These are phyloP conservation scores for Leucozona laternaria DNA, from an alignment of 2,888 invertebrate species.

Conservation along the genomic window DNA sequence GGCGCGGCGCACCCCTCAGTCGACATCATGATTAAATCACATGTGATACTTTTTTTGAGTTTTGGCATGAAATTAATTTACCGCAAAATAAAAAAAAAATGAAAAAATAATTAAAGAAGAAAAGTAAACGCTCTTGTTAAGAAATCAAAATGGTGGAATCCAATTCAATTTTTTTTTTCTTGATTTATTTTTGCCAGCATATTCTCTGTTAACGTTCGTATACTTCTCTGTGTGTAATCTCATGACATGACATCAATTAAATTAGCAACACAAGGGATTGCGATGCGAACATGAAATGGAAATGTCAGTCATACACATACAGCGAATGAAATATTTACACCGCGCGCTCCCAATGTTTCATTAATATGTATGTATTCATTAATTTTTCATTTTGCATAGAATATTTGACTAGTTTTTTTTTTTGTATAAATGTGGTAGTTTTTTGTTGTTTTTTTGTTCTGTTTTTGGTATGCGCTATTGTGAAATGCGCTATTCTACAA, in stretches of 20 bases:
- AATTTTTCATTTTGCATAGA: slow-evolving; percentile 3
- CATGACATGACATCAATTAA: slow-evolving; percentile 71
- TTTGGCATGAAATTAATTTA: slow-evolving; percentile 65
- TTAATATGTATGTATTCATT: background rate
- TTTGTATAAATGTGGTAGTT: background rate
- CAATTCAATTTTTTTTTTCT: background rate
- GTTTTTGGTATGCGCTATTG: slow-evolving; percentile 16
- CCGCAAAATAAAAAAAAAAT: slow-evolving; percentile 16
- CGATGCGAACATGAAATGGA: slow-evolving; percentile 67
- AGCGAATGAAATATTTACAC: slow-evolving; percentile 63
- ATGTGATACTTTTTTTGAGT: slow-evolving; percentile 31
- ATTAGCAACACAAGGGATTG: slow-evolving; percentile 63
- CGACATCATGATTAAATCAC: slow-evolving; percentile 47
- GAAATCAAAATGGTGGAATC: slow-evolving; percentile 48
- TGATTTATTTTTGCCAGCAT: background rate
- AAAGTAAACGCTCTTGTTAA: slow-evolving; percentile 35
- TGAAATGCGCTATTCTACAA: slow-evolving; percentile 3
- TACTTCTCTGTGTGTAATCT: slow-evolving; percentile 28
- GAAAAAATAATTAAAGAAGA: too few relatives aligned
- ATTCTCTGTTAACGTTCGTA: background rate
- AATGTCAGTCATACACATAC: slow-evolving; percentile 57
- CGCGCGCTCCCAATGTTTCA: slow-evolving; percentile 23
- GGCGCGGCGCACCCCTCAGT: background rate
- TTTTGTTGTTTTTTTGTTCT: background rate
- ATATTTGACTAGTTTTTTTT: slow-evolving; percentile 18